phyloP scores from a whole-genome alignment of 2,797 vertebrate genomes.

The Antennarius maculatus region DNA sequence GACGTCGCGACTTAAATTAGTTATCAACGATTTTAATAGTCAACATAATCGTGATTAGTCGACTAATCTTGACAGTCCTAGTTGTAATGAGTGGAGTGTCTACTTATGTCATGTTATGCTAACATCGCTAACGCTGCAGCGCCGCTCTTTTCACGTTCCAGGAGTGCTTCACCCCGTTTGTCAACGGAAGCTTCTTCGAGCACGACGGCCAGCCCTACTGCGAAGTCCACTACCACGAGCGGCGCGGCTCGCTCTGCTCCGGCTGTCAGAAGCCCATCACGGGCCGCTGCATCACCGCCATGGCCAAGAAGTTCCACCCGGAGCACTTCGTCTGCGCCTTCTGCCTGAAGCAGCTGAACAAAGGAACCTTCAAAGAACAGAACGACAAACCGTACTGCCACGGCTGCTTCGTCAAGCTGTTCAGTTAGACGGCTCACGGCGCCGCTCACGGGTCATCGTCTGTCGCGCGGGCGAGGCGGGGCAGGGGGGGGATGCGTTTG shows the following conservation, averaged over 20 bases:
- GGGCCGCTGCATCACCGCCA: constrained; percentile 97
- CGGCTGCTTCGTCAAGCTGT: constrained; percentile 97
- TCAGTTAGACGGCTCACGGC: constrained; percentile 83
- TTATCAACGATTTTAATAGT: no score
- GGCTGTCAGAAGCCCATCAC: constrained; percentile 99
- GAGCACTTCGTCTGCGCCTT: constrained; percentile 99
- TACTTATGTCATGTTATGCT: no score
- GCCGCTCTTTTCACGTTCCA: constrained; percentile 55
- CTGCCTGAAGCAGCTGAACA: constrained; percentile 99
- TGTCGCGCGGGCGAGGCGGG: constrained; percentile 16
- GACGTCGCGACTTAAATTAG: no score
- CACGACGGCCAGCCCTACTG: constrained; percentile 98
- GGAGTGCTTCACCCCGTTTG: constrained; percentile 97
- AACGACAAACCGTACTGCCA: constrained; percentile 99
- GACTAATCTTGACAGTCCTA: no score
- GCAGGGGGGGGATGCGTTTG: constrained; percentile 11
- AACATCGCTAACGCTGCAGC: no score
- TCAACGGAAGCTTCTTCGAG: constrained; percentile 98
- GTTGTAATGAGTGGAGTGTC: no score
- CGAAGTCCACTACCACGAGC: constrained; percentile 97
- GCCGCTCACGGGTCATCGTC: constrained; percentile 23
- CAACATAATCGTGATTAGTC: no score
- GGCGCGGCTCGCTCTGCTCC: constrained; percentile 94
- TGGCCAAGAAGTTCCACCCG: constrained; percentile 98
- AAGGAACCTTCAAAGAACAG: constrained; percentile 99